These are phyloP conservation scores for Nothocercus julius DNA, from an alignment of 2,113 vertebrate species.

Conservation along the genomic window DNA sequence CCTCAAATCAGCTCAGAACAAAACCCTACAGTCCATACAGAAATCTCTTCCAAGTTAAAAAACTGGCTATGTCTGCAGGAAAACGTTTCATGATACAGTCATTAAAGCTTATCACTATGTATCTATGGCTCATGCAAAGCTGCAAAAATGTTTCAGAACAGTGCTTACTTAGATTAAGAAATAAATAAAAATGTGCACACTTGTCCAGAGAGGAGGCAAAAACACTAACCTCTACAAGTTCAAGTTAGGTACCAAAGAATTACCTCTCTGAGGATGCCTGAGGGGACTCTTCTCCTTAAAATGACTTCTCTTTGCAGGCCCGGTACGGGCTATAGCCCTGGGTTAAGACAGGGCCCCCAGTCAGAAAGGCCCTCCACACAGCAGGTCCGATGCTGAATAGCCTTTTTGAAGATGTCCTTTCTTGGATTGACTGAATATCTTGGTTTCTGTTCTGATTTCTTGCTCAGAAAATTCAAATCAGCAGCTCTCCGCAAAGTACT, in stretches of 20 bases:
- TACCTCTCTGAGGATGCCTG: not conserved
- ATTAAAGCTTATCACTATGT: not conserved
- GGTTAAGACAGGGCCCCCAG: not conserved
- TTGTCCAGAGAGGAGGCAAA: not conserved
- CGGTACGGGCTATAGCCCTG: not conserved
- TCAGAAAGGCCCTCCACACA: not conserved
- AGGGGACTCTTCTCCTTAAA: not conserved
- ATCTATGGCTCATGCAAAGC: not conserved
- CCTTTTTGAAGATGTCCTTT: not conserved
- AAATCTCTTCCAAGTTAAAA: too few species aligned
- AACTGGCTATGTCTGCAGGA: not conserved
- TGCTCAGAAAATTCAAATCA: not conserved
- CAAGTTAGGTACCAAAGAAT: not conserved
- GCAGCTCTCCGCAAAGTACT: not conserved
- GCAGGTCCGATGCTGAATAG: rapidly evolving
- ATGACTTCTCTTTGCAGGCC: not conserved
- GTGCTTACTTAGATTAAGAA: not conserved
- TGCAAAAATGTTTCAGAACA: not conserved
- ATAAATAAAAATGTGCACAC: too few species aligned
- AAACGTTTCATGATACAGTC: not conserved
- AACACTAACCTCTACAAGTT: not conserved
- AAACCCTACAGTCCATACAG: not conserved
- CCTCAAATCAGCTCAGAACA: not conserved
- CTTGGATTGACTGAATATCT: not conserved
- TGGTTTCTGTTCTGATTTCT: not conserved